Evolutionary conservation across 2,888 invertebrate species (phyloP).

Genomic region (Thymelicus acteon): DNA sequence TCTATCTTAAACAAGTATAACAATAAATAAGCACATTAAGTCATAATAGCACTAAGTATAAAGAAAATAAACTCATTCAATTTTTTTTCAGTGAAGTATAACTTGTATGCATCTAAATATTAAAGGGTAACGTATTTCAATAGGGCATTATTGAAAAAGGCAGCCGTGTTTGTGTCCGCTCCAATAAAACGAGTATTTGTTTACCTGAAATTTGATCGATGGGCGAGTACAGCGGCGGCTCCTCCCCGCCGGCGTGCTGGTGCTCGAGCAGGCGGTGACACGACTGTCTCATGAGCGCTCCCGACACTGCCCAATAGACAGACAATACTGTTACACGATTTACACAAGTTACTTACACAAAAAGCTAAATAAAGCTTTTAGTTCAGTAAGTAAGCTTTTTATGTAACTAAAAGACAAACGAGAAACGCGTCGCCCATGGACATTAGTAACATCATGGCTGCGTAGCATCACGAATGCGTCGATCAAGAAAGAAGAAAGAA

Average conservation of each 20-base stretch:
- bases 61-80: too few species aligned
- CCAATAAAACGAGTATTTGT: not conserved
- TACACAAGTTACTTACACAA: too few species aligned
- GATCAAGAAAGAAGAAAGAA: too few species aligned
- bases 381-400: too few species aligned
- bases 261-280: conserved; percentile 83
- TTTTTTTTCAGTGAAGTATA: too few species aligned
- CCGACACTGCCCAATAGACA: conserved; percentile 62
- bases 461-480: too few species aligned
- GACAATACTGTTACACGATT: too few species aligned
- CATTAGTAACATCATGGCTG: too few species aligned
- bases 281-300: conserved; percentile 85
- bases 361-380: too few species aligned
- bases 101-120: not conserved
- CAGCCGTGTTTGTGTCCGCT: conserved; percentile 34
- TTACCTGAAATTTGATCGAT: conserved; percentile 84
- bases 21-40: not conserved
- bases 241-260: conserved; percentile 80
- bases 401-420: too few species aligned
- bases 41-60: too few species aligned
- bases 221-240: conserved; percentile 80
- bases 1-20: not conserved
- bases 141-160: conserved; percentile 2
- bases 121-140: not conserved
- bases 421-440: too few species aligned